These are phyloP conservation scores for Cremastobaeus sp. DNA, from an alignment of 2,888 invertebrate genomes.

Conservation along the genomic window DNA sequence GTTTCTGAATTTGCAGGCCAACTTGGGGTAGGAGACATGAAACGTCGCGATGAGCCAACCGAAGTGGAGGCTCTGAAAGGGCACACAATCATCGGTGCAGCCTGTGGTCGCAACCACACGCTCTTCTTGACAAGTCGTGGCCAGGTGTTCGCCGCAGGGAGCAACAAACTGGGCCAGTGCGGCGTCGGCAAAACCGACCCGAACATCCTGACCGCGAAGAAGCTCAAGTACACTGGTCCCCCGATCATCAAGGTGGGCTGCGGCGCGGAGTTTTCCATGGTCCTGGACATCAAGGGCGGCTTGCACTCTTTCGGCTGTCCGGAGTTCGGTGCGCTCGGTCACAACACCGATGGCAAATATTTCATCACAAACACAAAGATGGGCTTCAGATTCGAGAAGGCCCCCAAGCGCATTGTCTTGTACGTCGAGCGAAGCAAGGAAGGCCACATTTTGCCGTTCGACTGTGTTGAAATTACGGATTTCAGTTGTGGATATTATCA, in stretches of 20 bases:
- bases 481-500: constrained; percentile 95
- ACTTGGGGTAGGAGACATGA: constrained; percentile 89
- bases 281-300: constrained; percentile 92
- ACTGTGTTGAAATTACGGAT: constrained; percentile 92
- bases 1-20: constrained; percentile 82
- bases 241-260: constrained; percentile 93
- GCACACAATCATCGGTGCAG: constrained; percentile 90
- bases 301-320: constrained; percentile 95
- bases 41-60: constrained; percentile 87
- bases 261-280: constrained; percentile 95
- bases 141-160: constrained; percentile 92
- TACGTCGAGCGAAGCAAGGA: constrained; percentile 94
- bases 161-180: constrained; percentile 95
- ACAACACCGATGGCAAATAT: constrained; percentile 96
- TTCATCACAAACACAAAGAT: constrained; percentile 94
- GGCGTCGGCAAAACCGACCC: constrained; percentile 85
- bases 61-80: constrained; percentile 86
- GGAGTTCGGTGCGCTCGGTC: constrained; percentile 95
- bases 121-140: constrained; percentile 92
- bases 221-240: constrained; percentile 87
- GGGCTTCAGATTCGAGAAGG: constrained; percentile 90
- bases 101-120: constrained; percentile 92
- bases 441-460: constrained; percentile 89
- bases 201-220: constrained; percentile 79
- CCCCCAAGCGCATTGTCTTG: constrained; percentile 89